Percentiles rank a stretch among this genome's conserved stretches.
phyloP scores from a whole-genome alignment of 92 coral and sea anemone species.

The Parazoanthus atlanticus region DNA sequence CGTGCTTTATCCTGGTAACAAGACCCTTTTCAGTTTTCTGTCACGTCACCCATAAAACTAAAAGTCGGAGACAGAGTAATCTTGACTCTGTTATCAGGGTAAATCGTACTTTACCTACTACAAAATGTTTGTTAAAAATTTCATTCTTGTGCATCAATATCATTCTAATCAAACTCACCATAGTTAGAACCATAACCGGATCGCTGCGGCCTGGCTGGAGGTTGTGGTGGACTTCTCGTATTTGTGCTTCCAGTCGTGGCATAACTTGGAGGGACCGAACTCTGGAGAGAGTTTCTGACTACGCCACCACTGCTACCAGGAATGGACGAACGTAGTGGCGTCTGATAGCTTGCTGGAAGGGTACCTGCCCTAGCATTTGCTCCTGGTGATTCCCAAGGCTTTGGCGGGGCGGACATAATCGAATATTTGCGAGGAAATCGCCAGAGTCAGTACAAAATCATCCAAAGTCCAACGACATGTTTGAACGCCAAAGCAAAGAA shows the following conservation, averaged over 20 bases:
- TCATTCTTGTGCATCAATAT: background rate
- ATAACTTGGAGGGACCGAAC: slow-evolving; percentile 11
- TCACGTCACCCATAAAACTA: too few species aligned
- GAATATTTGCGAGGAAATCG: slow-evolving; percentile 4
- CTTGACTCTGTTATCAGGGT: too few species aligned
- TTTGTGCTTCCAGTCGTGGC: slow-evolving; percentile 35
- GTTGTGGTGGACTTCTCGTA: slow-evolving; percentile 74
- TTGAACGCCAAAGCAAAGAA: background rate
- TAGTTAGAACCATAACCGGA: slow-evolving; percentile 40
- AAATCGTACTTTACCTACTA: too few species aligned
- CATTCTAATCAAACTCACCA: slow-evolving; percentile 11
- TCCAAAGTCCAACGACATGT: background rate
- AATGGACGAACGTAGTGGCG: slow-evolving; percentile 60
- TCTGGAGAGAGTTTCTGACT: slow-evolving; percentile 16
- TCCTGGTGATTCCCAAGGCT: slow-evolving; percentile 94
- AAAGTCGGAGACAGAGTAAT: background rate
- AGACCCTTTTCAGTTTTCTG: too few species aligned
- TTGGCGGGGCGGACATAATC: slow-evolving; percentile 87
- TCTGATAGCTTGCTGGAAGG: slow-evolving; percentile 61
- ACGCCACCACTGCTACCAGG: slow-evolving; percentile 50
- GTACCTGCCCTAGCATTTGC: slow-evolving; percentile 59
- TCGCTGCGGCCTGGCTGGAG: slow-evolving; percentile 62
- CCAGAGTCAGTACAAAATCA: background rate
- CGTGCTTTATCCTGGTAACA: too few species aligned
- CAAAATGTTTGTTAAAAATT: too few species aligned